These are phyloP conservation scores for Drosophila kambysellisi DNA, from an alignment of 2,888 invertebrate species.

Conservation along the genomic window DNA sequence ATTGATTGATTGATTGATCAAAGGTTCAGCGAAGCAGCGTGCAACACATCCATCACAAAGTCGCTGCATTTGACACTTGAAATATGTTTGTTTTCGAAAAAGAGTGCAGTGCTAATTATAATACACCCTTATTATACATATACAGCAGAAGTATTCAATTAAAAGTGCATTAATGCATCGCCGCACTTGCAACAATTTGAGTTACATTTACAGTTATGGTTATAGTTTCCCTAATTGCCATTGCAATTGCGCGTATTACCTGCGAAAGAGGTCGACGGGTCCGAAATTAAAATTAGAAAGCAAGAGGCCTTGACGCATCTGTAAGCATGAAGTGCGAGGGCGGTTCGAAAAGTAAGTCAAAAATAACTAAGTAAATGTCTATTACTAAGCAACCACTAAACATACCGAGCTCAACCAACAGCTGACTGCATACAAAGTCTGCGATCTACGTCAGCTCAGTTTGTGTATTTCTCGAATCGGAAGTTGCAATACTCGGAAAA, in stretches of 20 bases:
- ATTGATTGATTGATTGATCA: constrained; percentile 48
- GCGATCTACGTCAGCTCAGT: too few relatives aligned
- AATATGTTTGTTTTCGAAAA: constrained; percentile 53
- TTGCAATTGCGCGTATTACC: constrained; percentile 68
- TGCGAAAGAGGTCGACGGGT: constrained; percentile 27
- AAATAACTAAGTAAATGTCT: not conserved
- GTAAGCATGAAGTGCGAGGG: constrained; percentile 29
- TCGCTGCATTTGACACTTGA: constrained; percentile 34
- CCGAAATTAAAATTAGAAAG: constrained; percentile 29
- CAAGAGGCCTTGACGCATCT: constrained; percentile 26
- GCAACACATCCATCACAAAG: constrained; percentile 37
- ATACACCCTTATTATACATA: not conserved
- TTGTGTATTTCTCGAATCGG: too few relatives aligned
- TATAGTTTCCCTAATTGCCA: constrained; percentile 60
- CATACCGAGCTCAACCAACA: not conserved
- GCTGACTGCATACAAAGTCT: not conserved
- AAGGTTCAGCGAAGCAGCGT: constrained; percentile 10
- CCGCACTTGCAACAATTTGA: constrained; percentile 6
- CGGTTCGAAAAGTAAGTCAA: constrained; percentile 2
- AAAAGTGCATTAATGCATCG: constrained; percentile 61
- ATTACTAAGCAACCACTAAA: too few relatives aligned
- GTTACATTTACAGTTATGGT: constrained; percentile 2
- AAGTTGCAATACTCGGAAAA: too few relatives aligned
- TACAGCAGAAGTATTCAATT: constrained; percentile 50
- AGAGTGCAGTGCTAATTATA: constrained; percentile 15